Percentiles rank a stretch among this genome's conserved stretches.
These are phyloP conservation scores for Mongoloraphidia duomilia DNA, from an alignment of 2,888 invertebrate genomes.

Conservation along the genomic window DNA sequence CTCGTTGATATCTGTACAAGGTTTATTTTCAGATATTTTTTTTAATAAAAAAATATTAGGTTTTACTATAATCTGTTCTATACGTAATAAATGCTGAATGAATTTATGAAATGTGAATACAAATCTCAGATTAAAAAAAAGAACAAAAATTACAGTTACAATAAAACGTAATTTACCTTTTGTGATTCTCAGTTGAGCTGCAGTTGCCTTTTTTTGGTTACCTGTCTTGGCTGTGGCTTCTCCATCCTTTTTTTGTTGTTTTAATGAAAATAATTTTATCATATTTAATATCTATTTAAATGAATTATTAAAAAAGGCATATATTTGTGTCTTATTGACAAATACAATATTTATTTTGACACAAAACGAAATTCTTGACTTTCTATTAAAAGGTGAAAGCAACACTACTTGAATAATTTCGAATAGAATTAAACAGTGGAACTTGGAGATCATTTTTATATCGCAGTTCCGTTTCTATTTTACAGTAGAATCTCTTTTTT, in stretches of 20 bases:
- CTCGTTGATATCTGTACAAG: constrained; percentile 81
- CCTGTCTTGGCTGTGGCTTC: constrained; percentile 62
- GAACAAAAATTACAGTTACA: constrained; percentile 2
- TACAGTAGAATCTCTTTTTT: no score
- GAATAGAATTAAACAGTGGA: background rate
- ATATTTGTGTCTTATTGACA: background rate
- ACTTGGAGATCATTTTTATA: no score
- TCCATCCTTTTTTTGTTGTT: constrained; percentile 97
- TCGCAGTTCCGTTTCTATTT: no score
- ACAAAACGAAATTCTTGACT: background rate
- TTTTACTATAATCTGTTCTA: background rate
- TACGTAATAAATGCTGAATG: background rate
- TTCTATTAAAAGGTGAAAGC: background rate
- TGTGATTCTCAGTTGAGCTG: constrained; percentile 92
- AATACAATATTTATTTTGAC: constrained; percentile 2
- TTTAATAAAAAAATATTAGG: background rate
- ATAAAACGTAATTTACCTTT: constrained; percentile 54
- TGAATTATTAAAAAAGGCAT: background rate
- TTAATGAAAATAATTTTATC: constrained; percentile 96
- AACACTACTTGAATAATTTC: background rate
- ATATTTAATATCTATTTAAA: constrained; percentile 36
- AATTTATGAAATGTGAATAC: background rate
- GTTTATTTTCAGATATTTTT: constrained; percentile 9
- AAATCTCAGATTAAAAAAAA: constrained; percentile 3
- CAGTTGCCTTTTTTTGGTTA: constrained; percentile 84